A percentile compares a stretch with the other conserved stretches of the same genome.
Conservation (phyloP, 2,113 vertebrate species). For the Bufo bufo region DNA sequence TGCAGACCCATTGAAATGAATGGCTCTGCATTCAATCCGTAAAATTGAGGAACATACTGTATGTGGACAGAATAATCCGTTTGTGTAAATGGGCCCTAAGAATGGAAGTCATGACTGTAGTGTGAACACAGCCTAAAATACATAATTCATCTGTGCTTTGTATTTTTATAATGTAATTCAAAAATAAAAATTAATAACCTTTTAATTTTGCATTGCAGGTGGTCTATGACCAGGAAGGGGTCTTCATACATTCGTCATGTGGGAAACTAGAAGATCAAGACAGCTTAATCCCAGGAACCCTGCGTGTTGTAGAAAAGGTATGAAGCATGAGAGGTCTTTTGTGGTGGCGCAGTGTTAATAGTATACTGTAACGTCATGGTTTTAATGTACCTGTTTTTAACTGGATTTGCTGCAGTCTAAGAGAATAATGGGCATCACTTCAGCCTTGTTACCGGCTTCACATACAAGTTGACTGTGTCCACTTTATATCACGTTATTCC, state of each 20-base stretch:
- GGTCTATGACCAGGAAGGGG: conserved; percentile 90
- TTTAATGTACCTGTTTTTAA: neutral
- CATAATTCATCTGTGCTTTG: neutral
- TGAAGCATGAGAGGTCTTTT: neutral
- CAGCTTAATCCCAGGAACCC: conserved; percentile 81
- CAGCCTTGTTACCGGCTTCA: neutral
- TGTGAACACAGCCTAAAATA: neutral
- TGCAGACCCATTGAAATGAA: no score
- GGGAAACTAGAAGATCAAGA: conserved; percentile 86
- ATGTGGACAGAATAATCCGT: no score
- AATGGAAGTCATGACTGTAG: neutral
- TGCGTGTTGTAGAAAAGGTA: conserved; percentile 92
- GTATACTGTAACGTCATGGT: neutral
- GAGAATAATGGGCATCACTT: neutral
- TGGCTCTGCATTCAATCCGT: no score
- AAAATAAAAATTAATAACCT: no score
- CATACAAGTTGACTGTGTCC: neutral
- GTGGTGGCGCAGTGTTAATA: neutral
- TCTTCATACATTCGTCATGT: conserved; percentile 86
- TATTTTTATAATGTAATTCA: neutral
- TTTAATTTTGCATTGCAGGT: conserved; percentile 70
- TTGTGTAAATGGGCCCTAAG: no score
- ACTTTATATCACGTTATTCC: neutral
- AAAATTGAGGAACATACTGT: no score
- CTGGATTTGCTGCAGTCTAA: neutral